phyloP scores from a whole-genome alignment of 2,888 invertebrate species.

The Metacarcinus magister region DNA sequence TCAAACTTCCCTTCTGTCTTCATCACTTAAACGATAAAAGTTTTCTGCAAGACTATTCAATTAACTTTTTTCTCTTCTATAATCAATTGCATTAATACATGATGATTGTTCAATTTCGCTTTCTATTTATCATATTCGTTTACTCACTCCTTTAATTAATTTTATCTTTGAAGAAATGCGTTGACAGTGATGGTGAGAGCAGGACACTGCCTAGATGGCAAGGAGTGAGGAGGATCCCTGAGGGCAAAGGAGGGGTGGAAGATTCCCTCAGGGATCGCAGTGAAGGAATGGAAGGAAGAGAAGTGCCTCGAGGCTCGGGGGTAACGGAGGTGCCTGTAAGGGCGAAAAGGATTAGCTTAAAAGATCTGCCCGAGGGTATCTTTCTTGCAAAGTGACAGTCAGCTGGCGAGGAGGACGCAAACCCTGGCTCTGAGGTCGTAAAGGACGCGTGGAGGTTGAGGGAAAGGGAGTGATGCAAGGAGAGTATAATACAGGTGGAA shows the following conservation, averaged over 20 bases:
- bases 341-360: neutral
- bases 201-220: neutral
- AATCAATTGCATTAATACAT: neutral
- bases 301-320: neutral
- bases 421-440: constrained; percentile 27
- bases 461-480: neutral
- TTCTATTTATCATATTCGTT: neutral
- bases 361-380: constrained; percentile 3
- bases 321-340: neutral
- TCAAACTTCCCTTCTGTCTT: neutral
- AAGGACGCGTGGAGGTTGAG: neutral
- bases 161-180: neutral
- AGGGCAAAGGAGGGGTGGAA: neutral
- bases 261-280: neutral
- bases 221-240: neutral
- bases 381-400: constrained; percentile 49
- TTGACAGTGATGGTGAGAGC: neutral
- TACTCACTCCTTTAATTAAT: neutral
- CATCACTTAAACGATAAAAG: neutral
- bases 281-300: neutral
- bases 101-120: neutral
- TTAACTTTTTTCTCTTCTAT: neutral
- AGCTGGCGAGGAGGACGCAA: constrained; percentile 37
- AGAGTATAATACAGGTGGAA: neutral
- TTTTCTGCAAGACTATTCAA: neutral